phyloP scores from a whole-genome alignment of 2,888 invertebrate species.

The Platycnemis pennipes region DNA sequence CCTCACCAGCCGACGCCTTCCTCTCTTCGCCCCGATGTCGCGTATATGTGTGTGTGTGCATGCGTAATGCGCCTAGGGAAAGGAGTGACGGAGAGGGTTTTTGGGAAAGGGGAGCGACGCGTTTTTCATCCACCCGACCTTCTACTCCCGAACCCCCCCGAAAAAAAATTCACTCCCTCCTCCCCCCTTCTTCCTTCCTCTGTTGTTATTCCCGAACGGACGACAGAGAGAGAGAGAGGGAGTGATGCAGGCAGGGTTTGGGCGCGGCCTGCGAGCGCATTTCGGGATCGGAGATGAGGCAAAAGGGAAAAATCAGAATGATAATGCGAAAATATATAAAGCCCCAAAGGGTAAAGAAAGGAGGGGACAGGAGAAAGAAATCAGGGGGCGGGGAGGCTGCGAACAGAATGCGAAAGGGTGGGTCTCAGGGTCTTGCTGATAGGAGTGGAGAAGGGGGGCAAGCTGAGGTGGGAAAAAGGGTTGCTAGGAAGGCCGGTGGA shows the following conservation, averaged over 20 bases:
- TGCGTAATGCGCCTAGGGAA: constrained; percentile 51
- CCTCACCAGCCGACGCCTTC: constrained; percentile 60
- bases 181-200: not conserved
- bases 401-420: not conserved
- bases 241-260: constrained; percentile 40
- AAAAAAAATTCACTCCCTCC: not conserved
- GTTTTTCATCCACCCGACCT: not conserved
- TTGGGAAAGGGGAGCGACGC: not conserved
- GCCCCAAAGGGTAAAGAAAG: constrained; percentile 47
- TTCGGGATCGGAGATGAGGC: not conserved
- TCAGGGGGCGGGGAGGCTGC: not conserved
- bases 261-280: not conserved
- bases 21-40: not conserved
- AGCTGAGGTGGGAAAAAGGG: constrained; percentile 57
- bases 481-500: not conserved
- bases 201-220: constrained; percentile 53
- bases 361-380: not conserved
- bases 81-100: not conserved
- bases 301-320: constrained; percentile 62
- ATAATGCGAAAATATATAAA: constrained; percentile 65
- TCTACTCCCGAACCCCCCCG: constrained; percentile 1
- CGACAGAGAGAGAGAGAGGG: not conserved
- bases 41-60: constrained; percentile 44
- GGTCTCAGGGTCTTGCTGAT: not conserved
- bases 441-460: not conserved